These are phyloP conservation scores for Agelaius phoeniceus DNA, from an alignment of 2,113 vertebrate species.

Conservation along the genomic window DNA sequence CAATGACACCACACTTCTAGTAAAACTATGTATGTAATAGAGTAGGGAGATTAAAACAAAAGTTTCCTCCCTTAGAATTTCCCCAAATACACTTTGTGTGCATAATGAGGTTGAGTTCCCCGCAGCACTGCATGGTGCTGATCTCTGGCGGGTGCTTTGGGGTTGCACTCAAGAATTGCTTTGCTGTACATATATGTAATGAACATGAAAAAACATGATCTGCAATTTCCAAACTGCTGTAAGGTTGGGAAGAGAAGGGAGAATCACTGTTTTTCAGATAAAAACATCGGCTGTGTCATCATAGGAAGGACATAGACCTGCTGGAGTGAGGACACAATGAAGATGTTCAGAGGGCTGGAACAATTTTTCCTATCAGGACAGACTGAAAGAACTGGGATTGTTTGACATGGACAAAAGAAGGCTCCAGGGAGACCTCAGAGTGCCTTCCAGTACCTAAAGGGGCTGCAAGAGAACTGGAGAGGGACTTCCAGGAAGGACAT, in stretches of 20 bases:
- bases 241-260: neutral
- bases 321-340: rapidly evolving
- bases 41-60: neutral
- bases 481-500: neutral
- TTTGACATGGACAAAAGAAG: neutral
- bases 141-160: neutral
- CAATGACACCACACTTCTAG: neutral
- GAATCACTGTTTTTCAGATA: neutral
- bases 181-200: neutral
- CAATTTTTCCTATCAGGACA: neutral
- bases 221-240: neutral
- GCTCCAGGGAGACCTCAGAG: neutral
- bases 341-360: neutral
- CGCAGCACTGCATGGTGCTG: rapidly evolving
- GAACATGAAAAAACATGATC: neutral
- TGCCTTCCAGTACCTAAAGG: neutral
- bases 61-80: neutral
- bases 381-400: neutral
- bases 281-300: neutral
- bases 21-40: neutral
- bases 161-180: rapidly evolving
- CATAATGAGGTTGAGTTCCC: neutral
- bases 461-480: neutral
- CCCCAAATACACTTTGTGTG: neutral
- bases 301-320: neutral